These are phyloP conservation scores for Lerista edwardsae DNA, from an alignment of 2,797 vertebrate species.

Conservation along the genomic window DNA sequence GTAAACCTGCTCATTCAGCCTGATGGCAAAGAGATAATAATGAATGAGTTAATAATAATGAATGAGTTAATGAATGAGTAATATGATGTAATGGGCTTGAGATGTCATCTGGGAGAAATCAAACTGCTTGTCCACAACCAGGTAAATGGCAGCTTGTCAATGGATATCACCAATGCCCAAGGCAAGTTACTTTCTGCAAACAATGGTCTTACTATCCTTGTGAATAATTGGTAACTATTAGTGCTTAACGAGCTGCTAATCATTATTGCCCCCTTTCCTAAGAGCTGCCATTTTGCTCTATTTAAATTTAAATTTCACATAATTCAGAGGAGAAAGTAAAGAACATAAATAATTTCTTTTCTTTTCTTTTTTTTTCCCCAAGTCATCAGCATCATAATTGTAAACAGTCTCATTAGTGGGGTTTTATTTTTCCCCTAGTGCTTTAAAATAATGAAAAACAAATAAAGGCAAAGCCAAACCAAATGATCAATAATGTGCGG, in stretches of 20 bases:
- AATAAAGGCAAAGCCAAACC: conserved; percentile 1
- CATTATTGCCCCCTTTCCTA: conserved; percentile 8
- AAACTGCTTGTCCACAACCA: neutral
- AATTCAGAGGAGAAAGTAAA: neutral
- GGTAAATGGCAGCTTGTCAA: conserved; percentile 8
- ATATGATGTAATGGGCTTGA: neutral
- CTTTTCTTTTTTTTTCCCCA: neutral
- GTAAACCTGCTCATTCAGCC: conserved; percentile 3
- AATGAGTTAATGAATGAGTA: neutral
- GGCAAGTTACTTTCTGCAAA: neutral
- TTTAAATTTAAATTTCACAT: conserved; percentile 17
- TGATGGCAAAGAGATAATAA: neutral
- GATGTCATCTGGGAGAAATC: conserved; percentile 16
- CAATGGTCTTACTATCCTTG: neutral
- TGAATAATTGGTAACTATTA: conserved; percentile 6
- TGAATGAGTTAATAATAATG: neutral
- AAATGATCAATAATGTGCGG: conserved; percentile 17
- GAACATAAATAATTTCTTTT: conserved; percentile 10
- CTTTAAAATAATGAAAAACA: neutral
- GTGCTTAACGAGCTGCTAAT: conserved; percentile 30
- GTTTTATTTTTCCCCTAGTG: neutral
- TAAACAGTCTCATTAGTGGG: neutral
- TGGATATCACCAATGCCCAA: conserved; percentile 14
- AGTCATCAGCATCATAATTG: neutral
- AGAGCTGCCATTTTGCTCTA: neutral